Conservation (phyloP, 2,113 vertebrate genomes). For the Chunga burmeisteri region DNA sequence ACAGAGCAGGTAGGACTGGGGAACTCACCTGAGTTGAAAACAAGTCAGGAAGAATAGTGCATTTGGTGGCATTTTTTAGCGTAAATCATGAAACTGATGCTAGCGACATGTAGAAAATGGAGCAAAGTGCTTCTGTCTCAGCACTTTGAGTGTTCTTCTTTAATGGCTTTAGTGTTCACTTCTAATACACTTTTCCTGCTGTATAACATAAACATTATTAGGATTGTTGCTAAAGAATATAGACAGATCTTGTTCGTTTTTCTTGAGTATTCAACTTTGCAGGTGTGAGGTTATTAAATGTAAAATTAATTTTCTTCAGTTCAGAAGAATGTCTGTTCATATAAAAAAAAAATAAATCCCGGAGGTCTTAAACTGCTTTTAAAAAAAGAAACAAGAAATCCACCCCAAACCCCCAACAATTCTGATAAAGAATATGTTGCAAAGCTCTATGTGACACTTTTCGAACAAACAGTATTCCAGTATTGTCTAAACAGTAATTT, state of each 20-base stretch:
- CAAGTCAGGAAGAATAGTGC: not conserved
- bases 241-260: not conserved
- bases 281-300: not conserved
- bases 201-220: fast-evolving
- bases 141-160: not conserved
- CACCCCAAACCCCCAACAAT: not conserved
- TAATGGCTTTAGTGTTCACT: not conserved
- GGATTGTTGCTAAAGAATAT: not conserved
- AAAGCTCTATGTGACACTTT: not conserved
- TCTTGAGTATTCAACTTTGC: not conserved
- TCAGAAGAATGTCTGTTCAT: not conserved
- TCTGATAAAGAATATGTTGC: not conserved
- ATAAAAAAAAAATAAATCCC: not conserved
- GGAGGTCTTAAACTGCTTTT: not conserved
- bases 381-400: not conserved
- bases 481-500: not conserved
- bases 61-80: not conserved
- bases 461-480: not conserved
- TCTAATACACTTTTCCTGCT: not conserved
- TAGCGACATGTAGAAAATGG: not conserved
- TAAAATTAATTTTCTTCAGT: not conserved
- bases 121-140: not conserved
- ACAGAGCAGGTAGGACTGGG: not conserved
- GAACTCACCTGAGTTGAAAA: not conserved
- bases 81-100: not conserved